Conservation (phyloP, 2,797 vertebrate species). For the Bovichtus diacanthus region DNA sequence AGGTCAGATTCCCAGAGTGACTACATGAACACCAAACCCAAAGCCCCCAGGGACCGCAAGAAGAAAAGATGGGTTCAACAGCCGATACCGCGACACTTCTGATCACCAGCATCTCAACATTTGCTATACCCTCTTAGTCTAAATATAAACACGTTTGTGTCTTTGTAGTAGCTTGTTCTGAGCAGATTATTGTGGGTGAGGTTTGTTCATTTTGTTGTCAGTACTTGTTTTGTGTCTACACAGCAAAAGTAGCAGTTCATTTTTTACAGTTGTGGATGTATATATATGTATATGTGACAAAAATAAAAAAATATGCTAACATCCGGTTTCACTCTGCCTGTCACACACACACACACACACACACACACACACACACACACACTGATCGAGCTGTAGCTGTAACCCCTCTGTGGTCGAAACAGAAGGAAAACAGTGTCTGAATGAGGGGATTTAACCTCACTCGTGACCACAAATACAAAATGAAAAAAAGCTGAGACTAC, state of each 20-base stretch:
- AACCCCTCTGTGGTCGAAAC: constrained; percentile 63
- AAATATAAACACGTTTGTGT: not conserved
- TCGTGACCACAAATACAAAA: not conserved
- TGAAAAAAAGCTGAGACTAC: not conserved
- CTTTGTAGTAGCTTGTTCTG: not conserved
- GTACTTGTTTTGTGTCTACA: constrained; percentile 18
- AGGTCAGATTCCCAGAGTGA: constrained; percentile 60
- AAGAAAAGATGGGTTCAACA: constrained; percentile 70
- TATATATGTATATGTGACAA: no score
- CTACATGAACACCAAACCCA: constrained; percentile 84
- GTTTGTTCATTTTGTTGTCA: not conserved
- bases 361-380: not conserved
- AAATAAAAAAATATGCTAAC: not conserved
- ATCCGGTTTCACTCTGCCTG: constrained; percentile 25
- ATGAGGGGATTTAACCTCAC: constrained; percentile 54
- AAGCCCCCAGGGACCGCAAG: constrained; percentile 21
- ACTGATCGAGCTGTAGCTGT: not conserved
- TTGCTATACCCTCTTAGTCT: not conserved
- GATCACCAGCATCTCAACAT: not conserved
- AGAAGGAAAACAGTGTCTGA: constrained; percentile 31
- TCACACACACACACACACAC: no score
- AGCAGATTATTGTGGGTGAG: not conserved
- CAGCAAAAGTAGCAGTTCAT: constrained; percentile 37
- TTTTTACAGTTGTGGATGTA: constrained; percentile 17
- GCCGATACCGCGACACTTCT: constrained; percentile 52